Percentiles rank a stretch among this genome's conserved stretches.
Evolutionary conservation across 2,797 vertebrate species (phyloP).

Genomic region (Pelodytes ibericus): DNA sequence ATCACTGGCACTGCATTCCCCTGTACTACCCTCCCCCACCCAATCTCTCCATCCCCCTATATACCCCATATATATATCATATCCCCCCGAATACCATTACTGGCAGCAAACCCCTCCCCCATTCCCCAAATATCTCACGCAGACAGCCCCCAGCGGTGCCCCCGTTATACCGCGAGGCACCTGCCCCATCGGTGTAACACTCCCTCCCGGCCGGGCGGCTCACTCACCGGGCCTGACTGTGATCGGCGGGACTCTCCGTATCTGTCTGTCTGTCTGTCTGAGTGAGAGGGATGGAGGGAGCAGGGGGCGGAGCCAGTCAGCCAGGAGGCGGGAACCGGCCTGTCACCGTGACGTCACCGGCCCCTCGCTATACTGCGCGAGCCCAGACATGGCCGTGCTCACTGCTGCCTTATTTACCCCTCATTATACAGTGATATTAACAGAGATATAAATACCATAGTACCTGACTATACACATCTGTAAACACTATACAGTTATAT

Average conservation of each 20-base stretch:
- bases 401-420: too few relatives aligned
- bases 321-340: conserved; percentile 19
- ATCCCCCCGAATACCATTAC: background rate
- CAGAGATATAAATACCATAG: too few relatives aligned
- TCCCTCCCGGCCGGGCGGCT: background rate
- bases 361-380: background rate
- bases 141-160: background rate
- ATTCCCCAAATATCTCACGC: background rate
- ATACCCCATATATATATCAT: background rate
- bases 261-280: background rate
- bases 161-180: background rate
- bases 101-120: background rate
- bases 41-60: background rate
- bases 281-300: background rate
- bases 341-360: conserved; percentile 41
- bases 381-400: background rate
- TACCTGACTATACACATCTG: too few relatives aligned
- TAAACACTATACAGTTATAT: too few relatives aligned
- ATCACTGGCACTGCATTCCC: background rate
- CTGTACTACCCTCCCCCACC: background rate
- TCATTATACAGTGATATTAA: too few relatives aligned
- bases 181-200: background rate
- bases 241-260: too few relatives aligned
- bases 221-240: conserved; percentile 6
- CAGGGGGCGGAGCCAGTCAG: conserved; percentile 2